These are phyloP conservation scores for Pteruthius melanotis DNA, from an alignment of 2,113 vertebrate genomes.

Conservation along the genomic window DNA sequence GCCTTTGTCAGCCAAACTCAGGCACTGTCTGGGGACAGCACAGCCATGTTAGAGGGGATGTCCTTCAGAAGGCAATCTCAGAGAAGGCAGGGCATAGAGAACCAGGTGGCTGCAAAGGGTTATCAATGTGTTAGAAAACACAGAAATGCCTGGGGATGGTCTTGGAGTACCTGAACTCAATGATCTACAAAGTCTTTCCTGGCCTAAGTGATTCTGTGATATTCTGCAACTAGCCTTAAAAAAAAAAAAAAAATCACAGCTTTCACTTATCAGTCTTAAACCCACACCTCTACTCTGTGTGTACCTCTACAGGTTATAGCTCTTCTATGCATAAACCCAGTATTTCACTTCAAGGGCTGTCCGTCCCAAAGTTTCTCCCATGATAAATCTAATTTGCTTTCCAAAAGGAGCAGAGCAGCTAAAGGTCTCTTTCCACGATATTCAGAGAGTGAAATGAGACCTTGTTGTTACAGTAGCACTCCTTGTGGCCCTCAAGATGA, in stretches of 20 bases:
- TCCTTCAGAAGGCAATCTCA: neutral
- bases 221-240: neutral
- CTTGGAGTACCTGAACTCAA: neutral
- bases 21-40: neutral
- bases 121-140: neutral
- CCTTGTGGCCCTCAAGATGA: neutral
- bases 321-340: neutral
- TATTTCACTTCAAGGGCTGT: neutral
- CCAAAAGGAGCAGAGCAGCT: neutral
- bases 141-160: neutral
- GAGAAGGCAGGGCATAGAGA: neutral
- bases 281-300: neutral
- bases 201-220: neutral
- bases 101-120: neutral
- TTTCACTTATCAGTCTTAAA: neutral
- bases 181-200: neutral
- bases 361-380: neutral
- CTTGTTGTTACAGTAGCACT: neutral
- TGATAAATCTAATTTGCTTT: neutral
- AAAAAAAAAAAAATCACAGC: neutral
- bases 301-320: too few species aligned
- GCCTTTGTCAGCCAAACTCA: neutral
- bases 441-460: neutral
- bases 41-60: neutral
- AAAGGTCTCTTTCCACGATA: neutral